These are phyloP conservation scores for Pimpla rufipes DNA, from an alignment of 2,888 invertebrate species.

Conservation along the genomic window DNA sequence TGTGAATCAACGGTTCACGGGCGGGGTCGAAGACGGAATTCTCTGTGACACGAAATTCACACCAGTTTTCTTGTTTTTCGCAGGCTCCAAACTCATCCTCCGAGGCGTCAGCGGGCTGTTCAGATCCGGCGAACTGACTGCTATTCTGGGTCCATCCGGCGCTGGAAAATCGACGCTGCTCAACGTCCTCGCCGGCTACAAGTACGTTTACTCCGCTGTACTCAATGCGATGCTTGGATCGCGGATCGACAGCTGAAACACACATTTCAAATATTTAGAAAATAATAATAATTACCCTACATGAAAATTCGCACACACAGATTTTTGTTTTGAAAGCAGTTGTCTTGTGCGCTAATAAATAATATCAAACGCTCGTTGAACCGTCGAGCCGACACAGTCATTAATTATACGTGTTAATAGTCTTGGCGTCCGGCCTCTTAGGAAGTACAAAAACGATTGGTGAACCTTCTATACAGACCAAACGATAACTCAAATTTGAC, in stretches of 20 bases:
- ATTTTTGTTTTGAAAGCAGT: too few relatives aligned
- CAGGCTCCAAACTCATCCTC: slow-evolving; percentile 92
- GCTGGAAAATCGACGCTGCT: slow-evolving; percentile 96
- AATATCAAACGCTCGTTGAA: background rate
- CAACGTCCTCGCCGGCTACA: slow-evolving; percentile 96
- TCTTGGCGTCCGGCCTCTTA: background rate
- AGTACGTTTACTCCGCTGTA: slow-evolving; percentile 87
- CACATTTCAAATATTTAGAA: background rate
- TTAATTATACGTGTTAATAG: background rate
- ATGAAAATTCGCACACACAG: too few relatives aligned
- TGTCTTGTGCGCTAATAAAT: background rate
- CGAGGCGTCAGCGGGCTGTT: slow-evolving; percentile 94
- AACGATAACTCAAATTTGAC: background rate
- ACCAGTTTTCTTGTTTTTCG: slow-evolving; percentile 45
- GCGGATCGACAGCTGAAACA: background rate
- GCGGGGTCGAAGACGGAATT: background rate
- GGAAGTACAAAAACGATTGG: background rate
- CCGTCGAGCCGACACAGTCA: background rate
- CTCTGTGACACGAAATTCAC: background rate
- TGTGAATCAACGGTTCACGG: background rate
- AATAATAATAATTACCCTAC: background rate
- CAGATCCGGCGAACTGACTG: slow-evolving; percentile 94
- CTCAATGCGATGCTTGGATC: background rate
- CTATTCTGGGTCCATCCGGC: slow-evolving; percentile 97
- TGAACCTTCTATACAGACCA: background rate